These are phyloP conservation scores for Leucophenga varia DNA, from an alignment of 1,140 invertebrate species.

Conservation along the genomic window DNA sequence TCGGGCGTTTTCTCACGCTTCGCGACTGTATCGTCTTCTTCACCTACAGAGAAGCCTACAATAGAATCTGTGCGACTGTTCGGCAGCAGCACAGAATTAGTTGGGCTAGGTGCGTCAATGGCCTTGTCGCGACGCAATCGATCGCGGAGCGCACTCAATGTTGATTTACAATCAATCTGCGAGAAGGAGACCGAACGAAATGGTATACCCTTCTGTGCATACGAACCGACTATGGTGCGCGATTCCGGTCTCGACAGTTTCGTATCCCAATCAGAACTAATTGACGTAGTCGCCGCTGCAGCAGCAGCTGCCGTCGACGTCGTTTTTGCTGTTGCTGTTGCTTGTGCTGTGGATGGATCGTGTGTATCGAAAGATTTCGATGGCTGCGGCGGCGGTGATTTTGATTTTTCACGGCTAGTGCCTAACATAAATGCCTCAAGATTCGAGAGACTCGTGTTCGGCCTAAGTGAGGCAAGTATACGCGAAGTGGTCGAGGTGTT, in stretches of 20 bases:
- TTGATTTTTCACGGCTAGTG: slow-evolving; percentile 47
- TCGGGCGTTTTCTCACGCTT: slow-evolving; percentile 15
- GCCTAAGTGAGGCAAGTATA: slow-evolving; percentile 38
- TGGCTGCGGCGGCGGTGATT: slow-evolving; percentile 40
- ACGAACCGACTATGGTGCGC: slow-evolving; percentile 61
- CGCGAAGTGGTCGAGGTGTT: slow-evolving; percentile 25
- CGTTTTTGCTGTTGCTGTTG: slow-evolving; percentile 39
- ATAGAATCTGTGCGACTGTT: too few species aligned
- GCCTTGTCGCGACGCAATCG: slow-evolving; percentile 45
- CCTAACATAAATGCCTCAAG: slow-evolving; percentile 49
- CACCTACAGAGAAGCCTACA: too few species aligned
- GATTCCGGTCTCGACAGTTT: slow-evolving; percentile 60
- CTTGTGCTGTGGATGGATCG: too few species aligned
- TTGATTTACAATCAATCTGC: slow-evolving; percentile 70
- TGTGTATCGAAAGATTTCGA: too few species aligned
- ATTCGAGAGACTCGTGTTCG: slow-evolving; percentile 54
- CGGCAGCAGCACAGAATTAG: slow-evolving; percentile 7
- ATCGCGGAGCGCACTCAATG: slow-evolving; percentile 46
- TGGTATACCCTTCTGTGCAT: slow-evolving; percentile 64
- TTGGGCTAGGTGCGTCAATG: slow-evolving; percentile 36
- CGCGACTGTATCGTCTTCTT: slow-evolving; percentile 6
- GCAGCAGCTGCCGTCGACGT: slow-evolving; percentile 46
- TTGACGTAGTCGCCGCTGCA: too few species aligned
- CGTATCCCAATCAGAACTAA: slow-evolving; percentile 38
- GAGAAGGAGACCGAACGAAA: slow-evolving; percentile 81